phyloP scores from a whole-genome alignment of 2,797 vertebrate genomes.

The Lophotriccus pileatus region DNA sequence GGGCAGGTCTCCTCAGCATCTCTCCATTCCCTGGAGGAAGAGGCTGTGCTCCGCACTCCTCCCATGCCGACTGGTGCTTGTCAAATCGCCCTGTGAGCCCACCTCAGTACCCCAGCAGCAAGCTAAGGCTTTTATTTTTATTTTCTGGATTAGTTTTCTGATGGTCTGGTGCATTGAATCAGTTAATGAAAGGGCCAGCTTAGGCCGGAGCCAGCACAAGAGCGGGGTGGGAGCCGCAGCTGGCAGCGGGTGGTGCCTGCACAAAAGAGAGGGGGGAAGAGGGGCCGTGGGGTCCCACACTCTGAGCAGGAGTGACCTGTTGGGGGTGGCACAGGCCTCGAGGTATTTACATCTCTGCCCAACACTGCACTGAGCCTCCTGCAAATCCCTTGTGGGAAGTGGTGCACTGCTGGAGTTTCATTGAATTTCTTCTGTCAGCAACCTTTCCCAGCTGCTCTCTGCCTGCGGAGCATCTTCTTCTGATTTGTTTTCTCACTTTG shows the following conservation, averaged over 20 bases:
- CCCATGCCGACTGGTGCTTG: background rate
- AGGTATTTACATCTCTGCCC: background rate
- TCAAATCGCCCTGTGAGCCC: background rate
- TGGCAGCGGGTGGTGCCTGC: background rate
- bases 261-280: background rate
- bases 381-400: background rate
- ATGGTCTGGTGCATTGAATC: constrained; percentile 9
- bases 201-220: background rate
- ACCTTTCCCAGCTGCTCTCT: background rate
- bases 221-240: background rate
- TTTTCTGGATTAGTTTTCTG: constrained; percentile 35
- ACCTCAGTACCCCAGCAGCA: constrained; percentile 1
- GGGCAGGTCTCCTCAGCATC: background rate
- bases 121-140: background rate
- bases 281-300: background rate
- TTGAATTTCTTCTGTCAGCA: background rate
- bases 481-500: background rate
- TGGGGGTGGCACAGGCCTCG: background rate
- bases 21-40: background rate
- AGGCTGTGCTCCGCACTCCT: background rate
- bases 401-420: background rate
- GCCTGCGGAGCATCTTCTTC: background rate
- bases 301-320: background rate
- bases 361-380: background rate
- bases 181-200: constrained; percentile 3